phyloP scores from a whole-genome alignment of 2,888 invertebrate species.

The Drosophila neotestacea region DNA sequence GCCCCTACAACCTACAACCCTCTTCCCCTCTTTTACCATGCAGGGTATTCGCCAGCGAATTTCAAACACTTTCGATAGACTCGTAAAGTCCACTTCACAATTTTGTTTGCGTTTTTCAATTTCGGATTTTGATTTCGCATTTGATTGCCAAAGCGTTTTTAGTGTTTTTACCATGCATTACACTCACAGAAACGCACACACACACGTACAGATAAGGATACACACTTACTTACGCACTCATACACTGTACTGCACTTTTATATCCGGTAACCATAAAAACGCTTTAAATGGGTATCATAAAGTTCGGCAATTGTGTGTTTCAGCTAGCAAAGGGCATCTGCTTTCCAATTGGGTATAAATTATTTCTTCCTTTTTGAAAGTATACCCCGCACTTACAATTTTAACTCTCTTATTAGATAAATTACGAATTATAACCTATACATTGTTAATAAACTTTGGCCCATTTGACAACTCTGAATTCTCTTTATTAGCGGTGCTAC shows the following conservation, averaged over 20 bases:
- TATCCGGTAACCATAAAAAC: slow-evolving; percentile 27
- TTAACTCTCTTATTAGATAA: too few species aligned
- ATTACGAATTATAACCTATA: too few species aligned
- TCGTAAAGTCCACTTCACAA: slow-evolving; percentile 68
- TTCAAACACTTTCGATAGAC: slow-evolving; percentile 65
- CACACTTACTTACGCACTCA: slow-evolving; percentile 9
- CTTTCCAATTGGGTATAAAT: background rate
- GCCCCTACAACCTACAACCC: slow-evolving; percentile 15
- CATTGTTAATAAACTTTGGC: too few species aligned
- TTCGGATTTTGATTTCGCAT: slow-evolving; percentile 72
- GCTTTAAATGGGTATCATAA: slow-evolving; percentile 18
- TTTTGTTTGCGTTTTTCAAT: slow-evolving; percentile 76
- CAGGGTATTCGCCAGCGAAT: slow-evolving; percentile 40
- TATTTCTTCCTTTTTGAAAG: too few species aligned
- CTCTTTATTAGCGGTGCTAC: too few species aligned
- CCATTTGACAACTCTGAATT: too few species aligned
- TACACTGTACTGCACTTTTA: slow-evolving; percentile 21
- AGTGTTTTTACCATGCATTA: slow-evolving; percentile 36
- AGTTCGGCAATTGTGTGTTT: slow-evolving; percentile 6
- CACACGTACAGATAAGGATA: background rate
- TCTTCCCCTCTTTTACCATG: background rate
- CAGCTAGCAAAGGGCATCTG: background rate
- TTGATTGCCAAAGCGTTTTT: slow-evolving; percentile 74
- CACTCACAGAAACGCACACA: slow-evolving; percentile 3
- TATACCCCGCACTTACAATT: too few species aligned